Percentiles rank a stretch among this genome's conserved stretches.
These are phyloP conservation scores for Ceratina calcarata DNA, from an alignment of 1,140 invertebrate genomes.

Conservation along the genomic window DNA sequence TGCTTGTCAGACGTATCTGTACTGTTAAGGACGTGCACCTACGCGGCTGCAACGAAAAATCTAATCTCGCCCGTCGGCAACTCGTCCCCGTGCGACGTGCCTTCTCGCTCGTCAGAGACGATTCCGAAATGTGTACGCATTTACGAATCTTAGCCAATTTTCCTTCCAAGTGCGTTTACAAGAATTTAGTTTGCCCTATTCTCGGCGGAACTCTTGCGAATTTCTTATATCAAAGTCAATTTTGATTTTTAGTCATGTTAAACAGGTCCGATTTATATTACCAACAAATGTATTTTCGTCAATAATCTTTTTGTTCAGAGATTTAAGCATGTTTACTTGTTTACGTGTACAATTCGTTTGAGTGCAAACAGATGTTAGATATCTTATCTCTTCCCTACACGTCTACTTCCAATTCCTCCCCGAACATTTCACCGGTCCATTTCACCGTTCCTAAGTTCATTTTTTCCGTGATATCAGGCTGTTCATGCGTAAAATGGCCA, in stretches of 20 bases:
- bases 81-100: background rate
- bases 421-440: conserved; percentile 37
- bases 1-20: background rate
- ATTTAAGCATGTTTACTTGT: conserved; percentile 17
- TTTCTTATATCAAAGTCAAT: too few species aligned
- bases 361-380: background rate
- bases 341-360: conserved; percentile 21
- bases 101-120: too few species aligned
- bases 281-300: too few species aligned
- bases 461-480: conserved; percentile 43
- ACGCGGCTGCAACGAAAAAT: background rate
- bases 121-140: too few species aligned
- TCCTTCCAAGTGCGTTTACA: too few species aligned
- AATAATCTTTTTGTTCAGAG: background rate
- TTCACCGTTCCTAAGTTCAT: conserved; percentile 53
- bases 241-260: too few species aligned
- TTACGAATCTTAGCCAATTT: too few species aligned
- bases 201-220: too few species aligned
- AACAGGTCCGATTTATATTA: too few species aligned
- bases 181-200: too few species aligned
- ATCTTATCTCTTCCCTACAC: conserved; percentile 45
- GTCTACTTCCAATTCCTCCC: conserved; percentile 36
- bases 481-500: conserved; percentile 46
- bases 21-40: background rate
- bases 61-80: background rate